A percentile compares a stretch with the other conserved stretches of the same genome.
These are phyloP conservation scores for Lycophotia porphyrea DNA, from an alignment of 2,888 invertebrate genomes.

Conservation along the genomic window DNA sequence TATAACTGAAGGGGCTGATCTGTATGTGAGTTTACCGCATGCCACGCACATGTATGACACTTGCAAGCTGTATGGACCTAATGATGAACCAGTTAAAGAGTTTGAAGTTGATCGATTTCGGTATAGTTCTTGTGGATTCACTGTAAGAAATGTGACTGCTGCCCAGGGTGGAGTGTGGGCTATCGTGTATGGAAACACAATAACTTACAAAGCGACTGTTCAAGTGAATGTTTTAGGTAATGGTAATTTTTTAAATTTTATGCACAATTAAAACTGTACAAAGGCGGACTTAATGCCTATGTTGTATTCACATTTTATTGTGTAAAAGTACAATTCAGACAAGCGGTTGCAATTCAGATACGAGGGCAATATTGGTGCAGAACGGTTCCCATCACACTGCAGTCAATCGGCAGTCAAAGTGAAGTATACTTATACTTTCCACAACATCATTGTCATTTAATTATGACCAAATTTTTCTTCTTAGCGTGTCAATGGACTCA, in stretches of 20 bases:
- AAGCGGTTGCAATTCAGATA: background rate
- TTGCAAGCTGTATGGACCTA: conserved; percentile 76
- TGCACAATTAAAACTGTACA: too few species aligned
- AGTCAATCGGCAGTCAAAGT: background rate
- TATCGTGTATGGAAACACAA: conserved; percentile 76
- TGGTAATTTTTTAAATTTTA: too few species aligned
- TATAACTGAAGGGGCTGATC: conserved; percentile 75
- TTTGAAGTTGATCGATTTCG: conserved; percentile 68
- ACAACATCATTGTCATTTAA: background rate
- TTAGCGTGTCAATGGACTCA: too few species aligned
- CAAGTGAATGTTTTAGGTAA: conserved; percentile 78
- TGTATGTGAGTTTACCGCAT: conserved; percentile 75
- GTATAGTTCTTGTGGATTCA: conserved; percentile 74
- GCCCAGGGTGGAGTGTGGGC: conserved; percentile 76
- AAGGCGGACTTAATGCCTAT: too few species aligned
- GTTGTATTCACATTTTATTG: background rate
- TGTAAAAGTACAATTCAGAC: background rate
- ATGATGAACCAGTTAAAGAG: conserved; percentile 55
- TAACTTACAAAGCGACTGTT: conserved; percentile 73
- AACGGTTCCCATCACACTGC: background rate
- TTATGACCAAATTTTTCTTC: background rate
- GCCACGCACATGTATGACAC: conserved; percentile 70
- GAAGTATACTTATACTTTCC: background rate
- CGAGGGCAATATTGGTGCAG: background rate
- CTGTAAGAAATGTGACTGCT: conserved; percentile 68